Percentiles rank a stretch among this genome's conserved stretches.
These are phyloP conservation scores for Erethizon dorsatum DNA, from an alignment of 2,797 vertebrate species.

Conservation along the genomic window DNA sequence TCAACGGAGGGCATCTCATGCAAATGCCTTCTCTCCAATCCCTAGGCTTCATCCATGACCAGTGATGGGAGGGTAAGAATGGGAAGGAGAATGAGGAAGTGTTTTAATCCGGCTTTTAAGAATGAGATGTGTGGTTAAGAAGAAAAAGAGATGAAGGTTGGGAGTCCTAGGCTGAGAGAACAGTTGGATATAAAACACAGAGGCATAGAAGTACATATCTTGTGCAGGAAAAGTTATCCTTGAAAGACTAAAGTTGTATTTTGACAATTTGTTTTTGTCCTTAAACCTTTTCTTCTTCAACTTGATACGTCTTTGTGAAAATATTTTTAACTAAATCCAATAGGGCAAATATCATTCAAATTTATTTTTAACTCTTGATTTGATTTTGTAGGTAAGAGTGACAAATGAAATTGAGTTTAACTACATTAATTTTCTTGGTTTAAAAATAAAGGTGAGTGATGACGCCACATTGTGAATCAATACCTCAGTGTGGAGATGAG, in stretches of 20 bases:
- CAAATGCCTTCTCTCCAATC: constrained; percentile 5
- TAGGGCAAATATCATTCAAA: background rate
- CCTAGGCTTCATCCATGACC: background rate
- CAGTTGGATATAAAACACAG: background rate
- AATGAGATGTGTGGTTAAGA: background rate
- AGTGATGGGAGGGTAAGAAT: background rate
- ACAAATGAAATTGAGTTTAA: constrained; percentile 69
- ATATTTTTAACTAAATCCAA: constrained; percentile 48
- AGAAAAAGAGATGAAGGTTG: background rate
- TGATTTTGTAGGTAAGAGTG: constrained; percentile 46
- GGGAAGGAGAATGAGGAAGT: background rate
- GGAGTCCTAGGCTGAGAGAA: background rate
- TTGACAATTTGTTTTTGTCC: constrained; percentile 23
- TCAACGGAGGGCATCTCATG: background rate
- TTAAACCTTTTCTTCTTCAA: constrained; percentile 45
- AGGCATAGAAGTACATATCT: background rate
- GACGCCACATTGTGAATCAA: constrained; percentile 44
- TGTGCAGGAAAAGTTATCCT: background rate
- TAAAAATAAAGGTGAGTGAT: constrained; percentile 72
- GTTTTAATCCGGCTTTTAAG: too few relatives aligned
- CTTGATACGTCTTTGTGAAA: constrained; percentile 49
- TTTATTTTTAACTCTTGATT: constrained; percentile 68
- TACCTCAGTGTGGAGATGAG: constrained; percentile 9
- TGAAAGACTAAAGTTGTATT: constrained; percentile 23
- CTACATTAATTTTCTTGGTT: constrained; percentile 56